phyloP scores from a whole-genome alignment of 2,113 vertebrate species.

The Limanda limanda region DNA sequence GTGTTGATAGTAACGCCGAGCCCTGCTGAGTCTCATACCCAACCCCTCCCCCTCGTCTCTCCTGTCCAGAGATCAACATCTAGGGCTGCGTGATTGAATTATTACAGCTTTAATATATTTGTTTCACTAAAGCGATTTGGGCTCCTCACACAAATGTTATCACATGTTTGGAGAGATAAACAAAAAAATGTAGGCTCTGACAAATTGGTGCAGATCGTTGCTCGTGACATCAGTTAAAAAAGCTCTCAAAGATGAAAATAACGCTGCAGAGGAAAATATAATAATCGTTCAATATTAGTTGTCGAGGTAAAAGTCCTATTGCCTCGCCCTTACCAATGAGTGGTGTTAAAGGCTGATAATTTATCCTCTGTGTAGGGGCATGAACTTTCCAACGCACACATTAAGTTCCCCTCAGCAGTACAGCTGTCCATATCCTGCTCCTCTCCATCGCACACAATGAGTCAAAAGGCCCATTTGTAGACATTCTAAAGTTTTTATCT shows the following conservation, averaged over 20 bases:
- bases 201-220: slow-evolving; percentile 1
- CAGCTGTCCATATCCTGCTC: no score
- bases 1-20: slow-evolving; percentile 25
- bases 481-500: background rate
- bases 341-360: no score
- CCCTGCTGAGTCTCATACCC: slow-evolving; percentile 9
- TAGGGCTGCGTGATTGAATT: background rate
- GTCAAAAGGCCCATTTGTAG: background rate
- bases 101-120: background rate
- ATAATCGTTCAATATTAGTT: background rate
- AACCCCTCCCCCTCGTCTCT: background rate
- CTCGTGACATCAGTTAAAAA: slow-evolving; percentile 9
- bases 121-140: background rate
- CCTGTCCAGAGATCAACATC: background rate
- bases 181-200: slow-evolving; percentile 3
- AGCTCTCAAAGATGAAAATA: slow-evolving; percentile 19
- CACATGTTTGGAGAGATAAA: background rate
- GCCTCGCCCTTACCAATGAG: no score
- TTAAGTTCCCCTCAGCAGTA: no score
- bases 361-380: no score
- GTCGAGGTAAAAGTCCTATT: no score
- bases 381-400: no score
- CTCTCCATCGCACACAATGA: background rate
- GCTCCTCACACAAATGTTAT: slow-evolving; percentile 21
- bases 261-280: slow-evolving; percentile 21